Base-by-base conservation (phyloP, 2,888 invertebrate genomes). In the Nipponacmea schrenckii region DNA sequence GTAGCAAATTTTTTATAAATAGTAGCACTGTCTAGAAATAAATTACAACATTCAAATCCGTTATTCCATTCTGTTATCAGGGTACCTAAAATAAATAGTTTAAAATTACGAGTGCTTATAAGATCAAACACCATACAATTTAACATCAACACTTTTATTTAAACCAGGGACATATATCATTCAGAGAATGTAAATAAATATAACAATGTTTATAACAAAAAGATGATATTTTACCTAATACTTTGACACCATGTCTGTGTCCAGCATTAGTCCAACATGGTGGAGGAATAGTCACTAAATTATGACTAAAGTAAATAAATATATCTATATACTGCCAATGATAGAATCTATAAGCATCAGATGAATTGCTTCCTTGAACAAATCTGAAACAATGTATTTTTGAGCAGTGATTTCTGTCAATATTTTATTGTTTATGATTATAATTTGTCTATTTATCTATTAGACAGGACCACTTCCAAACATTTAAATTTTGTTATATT, bases 291-390 rank as follows among this genome's bases (percentile, higher is more conserved):
- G 98, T 98, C 64, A 99, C 91, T 82, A 98, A 93, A 84, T 96
- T 91, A 89, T 99, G 99, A 85, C 97, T 90, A 89, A 99, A 99
- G 90, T 99, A 99, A 77, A 97, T 94, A 90, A 99, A 99, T 73
- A 93, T 93, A 87, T 99, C 98, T 44, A 98, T 93, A 67, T 93
- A 92, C 44, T 93, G 92, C 98, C 98, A 99, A 86, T 97, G 94
- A 88, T 94, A 94, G 89, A 98, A 97, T 12, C 93, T 91, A 89
- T 96, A 98, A 4, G 94, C 93, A 70, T 93, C 92, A 78, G 92
- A 91, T 74, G 92, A 91, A 44, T 90, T 90, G 1, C 93, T 92
- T 20, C 94, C 94, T 79, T 93, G 91, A 62, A 93, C 91, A 83
- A 91, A 92, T 86, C 94, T 95, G 88, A 90, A 91, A 78, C 81